Evolutionary conservation across 2,797 vertebrate species (phyloP).

Genomic region (Decapterus maruadsi): DNA sequence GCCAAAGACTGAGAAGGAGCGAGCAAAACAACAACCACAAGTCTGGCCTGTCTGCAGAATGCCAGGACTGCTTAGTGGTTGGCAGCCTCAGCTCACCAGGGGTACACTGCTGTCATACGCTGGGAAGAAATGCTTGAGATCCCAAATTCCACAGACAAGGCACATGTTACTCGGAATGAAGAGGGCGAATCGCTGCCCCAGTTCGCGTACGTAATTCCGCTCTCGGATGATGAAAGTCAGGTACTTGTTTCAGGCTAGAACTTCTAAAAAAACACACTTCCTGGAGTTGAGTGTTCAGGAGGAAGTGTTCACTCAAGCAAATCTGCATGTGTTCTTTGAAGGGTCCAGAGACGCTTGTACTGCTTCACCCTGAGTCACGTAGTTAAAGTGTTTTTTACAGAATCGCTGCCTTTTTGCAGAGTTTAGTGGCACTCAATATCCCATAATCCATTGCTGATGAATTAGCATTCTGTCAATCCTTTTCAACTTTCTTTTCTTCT

Average conservation of each 20-base stretch:
- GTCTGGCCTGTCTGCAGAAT: slow-evolving; percentile 83
- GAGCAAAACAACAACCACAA: slow-evolving; percentile 86
- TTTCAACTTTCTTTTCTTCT: no score
- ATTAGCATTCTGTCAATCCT: no score
- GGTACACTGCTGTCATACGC: slow-evolving; percentile 81
- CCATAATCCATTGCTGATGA: no score
- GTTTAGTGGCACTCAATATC: not conserved
- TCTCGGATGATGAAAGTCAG: slow-evolving; percentile 49
- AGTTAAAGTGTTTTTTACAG: not conserved
- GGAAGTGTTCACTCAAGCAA: not conserved
- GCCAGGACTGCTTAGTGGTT: slow-evolving; percentile 84
- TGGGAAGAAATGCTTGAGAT: slow-evolving; percentile 74
- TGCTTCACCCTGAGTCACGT: not conserved
- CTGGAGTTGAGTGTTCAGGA: not conserved
- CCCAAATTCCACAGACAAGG: slow-evolving; percentile 78
- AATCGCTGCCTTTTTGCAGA: not conserved
- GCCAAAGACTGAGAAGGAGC: slow-evolving; percentile 81
- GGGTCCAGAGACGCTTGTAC: not conserved
- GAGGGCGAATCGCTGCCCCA: slow-evolving; percentile 50
- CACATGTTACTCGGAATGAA: slow-evolving; percentile 67
- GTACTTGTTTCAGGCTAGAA: slow-evolving; percentile 41
- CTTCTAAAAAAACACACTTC: slow-evolving; percentile 32
- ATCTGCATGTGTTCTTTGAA: slow-evolving; percentile 7
- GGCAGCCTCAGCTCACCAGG: slow-evolving; percentile 81
- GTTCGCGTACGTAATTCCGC: slow-evolving; percentile 58